A percentile compares a stretch with the other conserved stretches of the same genome.
These are phyloP conservation scores for Brenthis hecate DNA, from an alignment of 2,888 invertebrate species.

Conservation along the genomic window DNA sequence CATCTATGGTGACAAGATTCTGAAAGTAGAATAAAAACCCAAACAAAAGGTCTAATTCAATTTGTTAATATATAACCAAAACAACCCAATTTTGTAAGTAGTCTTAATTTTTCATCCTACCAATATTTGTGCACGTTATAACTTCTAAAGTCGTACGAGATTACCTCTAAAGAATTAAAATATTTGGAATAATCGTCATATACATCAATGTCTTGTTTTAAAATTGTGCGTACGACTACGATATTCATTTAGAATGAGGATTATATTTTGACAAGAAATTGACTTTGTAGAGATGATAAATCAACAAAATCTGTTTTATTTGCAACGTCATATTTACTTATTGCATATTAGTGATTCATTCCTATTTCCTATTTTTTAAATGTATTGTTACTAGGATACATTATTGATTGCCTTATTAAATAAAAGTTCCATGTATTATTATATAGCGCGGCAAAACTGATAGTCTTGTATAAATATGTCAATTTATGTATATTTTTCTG, in stretches of 20 bases:
- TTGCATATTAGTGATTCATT: conserved; percentile 3
- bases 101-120: background rate
- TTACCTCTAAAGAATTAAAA: conserved; percentile 10
- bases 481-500: background rate
- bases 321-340: conserved; percentile 9
- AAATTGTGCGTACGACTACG: conserved; percentile 25
- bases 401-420: background rate
- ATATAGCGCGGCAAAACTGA: background rate
- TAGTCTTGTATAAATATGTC: background rate
- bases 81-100: conserved; percentile 15
- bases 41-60: conserved; percentile 32
- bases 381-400: background rate
- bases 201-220: conserved; percentile 10
- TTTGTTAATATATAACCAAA: conserved; percentile 16
- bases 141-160: background rate
- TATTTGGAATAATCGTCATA: conserved; percentile 20
- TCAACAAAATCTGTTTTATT: background rate
- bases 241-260: background rate
- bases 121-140: background rate
- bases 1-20: conserved; percentile 12
- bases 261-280: conserved; percentile 13
- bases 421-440: background rate
- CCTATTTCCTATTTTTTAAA: background rate
- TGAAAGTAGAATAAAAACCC: conserved; percentile 28
- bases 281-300: conserved; percentile 1